Evolutionary conservation across 2,888 invertebrate species (phyloP), one percentile per base, ranked within the genome.

Genomic region (Labia minor): DNA sequence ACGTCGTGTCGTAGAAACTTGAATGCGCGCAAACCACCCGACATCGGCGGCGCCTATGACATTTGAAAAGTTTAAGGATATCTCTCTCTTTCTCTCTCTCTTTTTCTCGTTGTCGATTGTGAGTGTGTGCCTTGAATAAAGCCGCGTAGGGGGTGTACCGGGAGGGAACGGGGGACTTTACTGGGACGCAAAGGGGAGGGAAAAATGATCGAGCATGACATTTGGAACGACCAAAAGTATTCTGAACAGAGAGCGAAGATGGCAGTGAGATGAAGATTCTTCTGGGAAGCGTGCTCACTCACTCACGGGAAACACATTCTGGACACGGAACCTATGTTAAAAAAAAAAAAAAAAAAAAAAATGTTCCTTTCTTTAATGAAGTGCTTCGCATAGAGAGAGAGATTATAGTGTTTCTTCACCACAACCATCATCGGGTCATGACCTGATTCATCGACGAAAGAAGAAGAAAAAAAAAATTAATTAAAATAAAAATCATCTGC

Each of bases 131-230:
- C 49, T 49, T 49, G 49, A 49, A 14, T 14, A 49, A 49, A 49
- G 49, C 49, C 49, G 49, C 49, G n/a, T 11, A 11, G 14, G 49
- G 49, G 14, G 14, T 49, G 49, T 4, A 49, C 49, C 49, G n/a
- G n/a, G n/a, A n/a, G n/a, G n/a, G n/a, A n/a, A n/a, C n/a, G n/a
- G n/a, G n/a, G n/a, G n/a, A n/a, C n/a, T n/a, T n/a, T n/a, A 6
- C 26, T 8, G 26, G 26, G 26, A 26, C 26, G 6, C 49, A 8
- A 8, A 8, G 49, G 49, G 49, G 49, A 49, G n/a, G n/a, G n/a
- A 49, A 49, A 49, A 49, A 49, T 49, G 49, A 49, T 49, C 49
- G 49, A 49, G 49, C 49, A 49, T 49, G 49, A 49, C 49, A 49
- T 49, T 49, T 49, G 49, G 49, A 49, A 49, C 49, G 49, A 11